Evolutionary conservation across 2,113 vertebrate genomes (phyloP), one percentile per base, ranked within the genome.

Genomic region (Syngnathus typhle): DNA sequence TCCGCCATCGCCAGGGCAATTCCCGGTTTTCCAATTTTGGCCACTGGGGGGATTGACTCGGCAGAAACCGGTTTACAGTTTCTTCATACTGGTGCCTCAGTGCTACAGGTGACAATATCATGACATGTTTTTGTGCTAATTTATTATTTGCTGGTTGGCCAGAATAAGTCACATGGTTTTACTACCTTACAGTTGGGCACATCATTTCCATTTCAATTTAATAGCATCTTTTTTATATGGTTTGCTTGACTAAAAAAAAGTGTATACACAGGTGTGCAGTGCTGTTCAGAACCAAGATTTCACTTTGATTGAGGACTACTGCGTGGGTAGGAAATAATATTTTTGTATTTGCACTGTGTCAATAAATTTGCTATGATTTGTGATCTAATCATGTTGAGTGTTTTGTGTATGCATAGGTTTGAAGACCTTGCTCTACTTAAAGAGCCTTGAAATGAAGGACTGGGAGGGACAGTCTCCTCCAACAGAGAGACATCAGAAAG

Each of bases 221-320:
- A 10, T 6, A 32, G 54, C 54, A 56, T 27, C 12, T 13, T 32
- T 56, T 16, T 47, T 47, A 3, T 47, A 59, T 37, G 56, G 32
- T 8, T 36, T 37, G 11, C 18, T 37, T 59, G 32, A 59, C 52
- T 9, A 55, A 15, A 59, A 15, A 59, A 16, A 38, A 41, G 7
- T 16, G 59, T 56, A 32, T 16, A 55, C 19, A 13, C 64, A 98
- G 96, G 93, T 98, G 13, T 96, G 96, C 85, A 98, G 97, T 71
- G 94, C 96, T 0, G 58, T 98, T 66, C 97, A 99, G 87, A 98
- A 98, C 86, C 96, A 98, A 88, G 97, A 98, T 84, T 96, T 98
- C 85, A 96, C 95, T 16, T 82, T 98, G 81, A 97, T 98, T 39
- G 92, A 95, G 73, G 95, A 98, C 80, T 96, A 97, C 78, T 96